Base-by-base conservation (phyloP, 2,888 invertebrate species). In the Dioctria rufipes region DNA sequence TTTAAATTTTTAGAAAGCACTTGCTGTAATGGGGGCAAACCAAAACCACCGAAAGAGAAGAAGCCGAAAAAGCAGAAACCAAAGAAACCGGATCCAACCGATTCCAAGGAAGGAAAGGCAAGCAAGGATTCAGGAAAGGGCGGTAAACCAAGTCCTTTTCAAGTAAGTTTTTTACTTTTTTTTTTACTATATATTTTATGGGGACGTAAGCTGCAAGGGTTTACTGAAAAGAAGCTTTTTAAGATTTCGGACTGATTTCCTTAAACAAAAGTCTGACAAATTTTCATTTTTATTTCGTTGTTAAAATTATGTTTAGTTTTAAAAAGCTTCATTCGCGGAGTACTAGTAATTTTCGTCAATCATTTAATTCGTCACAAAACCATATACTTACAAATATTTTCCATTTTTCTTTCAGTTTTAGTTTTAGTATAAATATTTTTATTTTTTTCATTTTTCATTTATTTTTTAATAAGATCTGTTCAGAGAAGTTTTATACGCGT, bases 1-100 rank as follows among this genome's bases (percentile, higher is more conserved):
- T 5, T 78, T 46, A 4, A 60, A 13, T 37, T 80, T 81, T 37
- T 84, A 92, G 96, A 96, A 88, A 96, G 95, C 89, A 92, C 95
- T 83, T 96, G 96, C 90, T 96, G 96, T 90, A 93, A 93, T 84
- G 93, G 92, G 80, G 90, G 90, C 81, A 92, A 92, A 84, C 92
- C 93, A 75, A 93, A 94, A 80, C 92, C 93, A 80, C 91, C 91
- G 84, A 94, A 93, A 87, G 93, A 93, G 84, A 92, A 93, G 86
- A 94, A 94, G 87, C 92, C 92, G 83, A 94, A 93, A 89, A 93
- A 91, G 86, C 92, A 93, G 88, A 92, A 92, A 85, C 91, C 90
- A 91, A 92, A 91, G 90, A 91, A 90, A 88, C 90, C 91, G 90
- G 92, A 92, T 86, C 87, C 87, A 83, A 85, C 88, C 87, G 92